Evolutionary conservation across 2,113 vertebrate genomes (phyloP), one percentile per base, ranked within the genome.

Genomic region (Tachysurus fulvidraco): DNA sequence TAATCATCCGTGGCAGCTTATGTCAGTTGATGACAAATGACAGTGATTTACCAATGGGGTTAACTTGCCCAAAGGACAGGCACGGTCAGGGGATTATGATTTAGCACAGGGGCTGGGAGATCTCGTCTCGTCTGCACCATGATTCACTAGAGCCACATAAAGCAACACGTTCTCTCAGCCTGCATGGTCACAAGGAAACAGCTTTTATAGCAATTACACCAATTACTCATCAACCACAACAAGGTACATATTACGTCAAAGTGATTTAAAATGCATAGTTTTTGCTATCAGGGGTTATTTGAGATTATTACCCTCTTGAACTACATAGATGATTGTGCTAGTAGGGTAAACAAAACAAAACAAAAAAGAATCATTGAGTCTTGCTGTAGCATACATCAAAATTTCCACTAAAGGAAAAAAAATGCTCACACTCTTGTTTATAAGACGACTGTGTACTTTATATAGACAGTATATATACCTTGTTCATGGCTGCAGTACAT

Each of bases 51-150:
- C 84, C 87, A 90, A 90, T 85, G 85, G 89, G 87, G 89, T 90
- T 90, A 90, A 90, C 77, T 88, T 86, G 83, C 85, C 65, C 87
- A 88, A 62, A 90, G 89, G 87, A 90, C 87, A 88, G 89, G 83
- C 89, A 85, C 78, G 82, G 89, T 90, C 89, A 90, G 89, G 85
- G 89, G 89, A 90, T 90, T 90, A 88, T 90, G 89, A 90, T 90
- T 90, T 90, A 90, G 87, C 87, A 83, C 73, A 62, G 82, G 50
- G 85, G 77, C 55, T 86, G 52, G 71, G 77, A 71, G 78, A 90
- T 77, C 84, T 77, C 62, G 74, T 77, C 84, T 77, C 62, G 74
- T 84, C 77, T 86, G 84, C 76, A 84, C 69, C 52, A 82, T 90
- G 81, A 89, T 89, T 89, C 89, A 89, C 86, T 73, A 30, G 41